These are phyloP conservation scores for Merodon equestris DNA, from an alignment of 2,888 invertebrate species.

Conservation along the genomic window DNA sequence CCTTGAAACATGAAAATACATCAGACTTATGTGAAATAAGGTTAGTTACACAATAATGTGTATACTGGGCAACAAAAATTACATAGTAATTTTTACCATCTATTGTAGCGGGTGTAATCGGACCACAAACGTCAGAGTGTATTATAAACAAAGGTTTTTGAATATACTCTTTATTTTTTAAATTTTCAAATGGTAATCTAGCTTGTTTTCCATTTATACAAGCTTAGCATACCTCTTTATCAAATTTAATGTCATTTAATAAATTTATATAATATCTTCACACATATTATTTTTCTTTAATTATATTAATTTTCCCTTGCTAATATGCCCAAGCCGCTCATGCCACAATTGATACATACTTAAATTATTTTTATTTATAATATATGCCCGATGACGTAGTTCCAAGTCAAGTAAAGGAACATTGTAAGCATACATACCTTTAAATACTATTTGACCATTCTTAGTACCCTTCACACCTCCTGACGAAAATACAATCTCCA, in stretches of 20 bases:
- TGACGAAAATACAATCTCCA: no score
- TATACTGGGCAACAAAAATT: no score
- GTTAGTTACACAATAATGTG: no score
- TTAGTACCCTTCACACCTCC: no score
- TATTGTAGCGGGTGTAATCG: slow-evolving; percentile 73
- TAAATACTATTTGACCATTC: no score
- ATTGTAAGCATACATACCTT: no score
- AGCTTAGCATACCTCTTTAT: slow-evolving; percentile 69
- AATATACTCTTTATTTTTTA: slow-evolving; percentile 66
- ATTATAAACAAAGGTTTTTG: slow-evolving; percentile 73
- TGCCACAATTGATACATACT: no score
- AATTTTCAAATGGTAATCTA: slow-evolving; percentile 72
- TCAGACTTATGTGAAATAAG: slow-evolving; percentile 71
- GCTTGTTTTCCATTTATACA: slow-evolving; percentile 72
- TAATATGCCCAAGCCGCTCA: slow-evolving; percentile 71
- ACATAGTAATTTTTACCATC: no score
- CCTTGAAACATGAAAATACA: slow-evolving; percentile 70
- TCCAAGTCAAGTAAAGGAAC: no score
- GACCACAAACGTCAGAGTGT: slow-evolving; percentile 73
- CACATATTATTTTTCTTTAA: slow-evolving; percentile 71
- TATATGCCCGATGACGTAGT: no score
- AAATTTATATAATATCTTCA: slow-evolving; percentile 73
- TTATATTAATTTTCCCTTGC: slow-evolving; percentile 72
- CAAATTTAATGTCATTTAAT: slow-evolving; percentile 70
- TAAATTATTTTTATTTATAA: no score